These are phyloP conservation scores for Orius laevigatus DNA, from an alignment of 1,140 invertebrate genomes.

Conservation along the genomic window DNA sequence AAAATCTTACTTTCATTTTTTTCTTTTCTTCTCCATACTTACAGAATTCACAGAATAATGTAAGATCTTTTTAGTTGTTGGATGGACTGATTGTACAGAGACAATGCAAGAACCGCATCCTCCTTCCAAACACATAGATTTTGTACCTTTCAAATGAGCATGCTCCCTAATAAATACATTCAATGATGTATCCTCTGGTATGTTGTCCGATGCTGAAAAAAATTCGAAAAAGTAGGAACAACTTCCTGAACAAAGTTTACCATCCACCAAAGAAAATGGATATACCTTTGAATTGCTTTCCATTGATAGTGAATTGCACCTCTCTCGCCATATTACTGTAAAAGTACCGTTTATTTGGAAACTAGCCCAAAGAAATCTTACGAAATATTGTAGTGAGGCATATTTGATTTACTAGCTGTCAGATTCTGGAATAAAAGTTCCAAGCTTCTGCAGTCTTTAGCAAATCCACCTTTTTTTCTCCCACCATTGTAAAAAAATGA, in stretches of 20 bases:
- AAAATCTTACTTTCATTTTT: constrained; percentile 13
- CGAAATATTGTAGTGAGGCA: too few species aligned
- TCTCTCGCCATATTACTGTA: background rate
- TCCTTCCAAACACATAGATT: constrained; percentile 81
- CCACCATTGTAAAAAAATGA: too few species aligned
- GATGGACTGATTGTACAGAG: constrained; percentile 35
- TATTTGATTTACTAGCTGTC: too few species aligned
- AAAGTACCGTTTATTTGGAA: too few species aligned
- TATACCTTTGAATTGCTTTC: constrained; percentile 3
- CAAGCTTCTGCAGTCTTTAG: too few species aligned
- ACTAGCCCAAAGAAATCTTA: too few species aligned
- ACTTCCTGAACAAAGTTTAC: background rate
- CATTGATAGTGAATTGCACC: constrained; percentile 3
- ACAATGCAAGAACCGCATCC: constrained; percentile 89
- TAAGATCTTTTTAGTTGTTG: constrained; percentile 32
- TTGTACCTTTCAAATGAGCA: constrained; percentile 60
- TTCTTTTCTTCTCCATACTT: constrained; percentile 1
- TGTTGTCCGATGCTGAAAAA: constrained; percentile 19
- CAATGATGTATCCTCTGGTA: constrained; percentile 37
- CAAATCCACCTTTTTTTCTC: too few species aligned
- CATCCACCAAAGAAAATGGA: background rate
- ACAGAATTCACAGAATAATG: constrained; percentile 52
- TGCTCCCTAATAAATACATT: constrained; percentile 52
- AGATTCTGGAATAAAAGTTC: too few species aligned
- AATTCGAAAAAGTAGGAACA: too few species aligned